A percentile compares a stretch with the other conserved stretches of the same genome.
phyloP scores from a whole-genome alignment of 2,113 vertebrate species.

The Propithecus coquereli region DNA sequence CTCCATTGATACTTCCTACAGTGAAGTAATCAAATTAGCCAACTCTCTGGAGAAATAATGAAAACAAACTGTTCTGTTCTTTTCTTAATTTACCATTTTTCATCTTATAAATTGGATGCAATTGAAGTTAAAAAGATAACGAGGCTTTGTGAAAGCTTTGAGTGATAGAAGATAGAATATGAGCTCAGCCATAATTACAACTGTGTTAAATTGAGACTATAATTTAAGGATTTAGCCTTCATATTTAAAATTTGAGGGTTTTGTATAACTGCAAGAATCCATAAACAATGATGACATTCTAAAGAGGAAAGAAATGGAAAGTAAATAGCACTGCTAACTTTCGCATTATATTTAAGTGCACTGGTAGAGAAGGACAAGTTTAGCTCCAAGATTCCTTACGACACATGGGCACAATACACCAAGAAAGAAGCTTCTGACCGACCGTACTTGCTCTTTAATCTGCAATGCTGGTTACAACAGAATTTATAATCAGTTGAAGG shows the following conservation, averaged over 20 bases:
- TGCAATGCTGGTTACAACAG: slow-evolving; percentile 45
- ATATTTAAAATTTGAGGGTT: slow-evolving; percentile 66
- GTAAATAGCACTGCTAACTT: neutral
- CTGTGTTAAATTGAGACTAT: slow-evolving; percentile 36
- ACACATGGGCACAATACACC: neutral
- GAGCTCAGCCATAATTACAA: slow-evolving; percentile 64
- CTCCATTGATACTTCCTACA: neutral
- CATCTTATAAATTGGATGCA: slow-evolving; percentile 41
- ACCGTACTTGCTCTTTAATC: slow-evolving; percentile 33
- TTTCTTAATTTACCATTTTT: slow-evolving; percentile 42
- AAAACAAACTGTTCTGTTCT: slow-evolving; percentile 35
- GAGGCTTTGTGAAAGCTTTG: slow-evolving; percentile 37
- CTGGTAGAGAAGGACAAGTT: neutral
- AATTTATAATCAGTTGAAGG: slow-evolving; percentile 64
- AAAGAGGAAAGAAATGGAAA: slow-evolving; percentile 40
- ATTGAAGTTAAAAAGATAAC: slow-evolving; percentile 21
- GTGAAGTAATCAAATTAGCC: slow-evolving; percentile 27
- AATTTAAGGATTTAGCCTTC: slow-evolving; percentile 64
- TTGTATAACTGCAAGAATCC: slow-evolving; percentile 49
- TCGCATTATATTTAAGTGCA: slow-evolving; percentile 27
- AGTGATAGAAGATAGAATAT: slow-evolving; percentile 58
- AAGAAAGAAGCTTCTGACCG: neutral
- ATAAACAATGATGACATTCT: slow-evolving; percentile 56
- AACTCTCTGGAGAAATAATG: slow-evolving; percentile 16
- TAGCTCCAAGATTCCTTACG: neutral